phyloP scores from a whole-genome alignment of 2,888 invertebrate species.

The Polyommatus iphigenia region DNA sequence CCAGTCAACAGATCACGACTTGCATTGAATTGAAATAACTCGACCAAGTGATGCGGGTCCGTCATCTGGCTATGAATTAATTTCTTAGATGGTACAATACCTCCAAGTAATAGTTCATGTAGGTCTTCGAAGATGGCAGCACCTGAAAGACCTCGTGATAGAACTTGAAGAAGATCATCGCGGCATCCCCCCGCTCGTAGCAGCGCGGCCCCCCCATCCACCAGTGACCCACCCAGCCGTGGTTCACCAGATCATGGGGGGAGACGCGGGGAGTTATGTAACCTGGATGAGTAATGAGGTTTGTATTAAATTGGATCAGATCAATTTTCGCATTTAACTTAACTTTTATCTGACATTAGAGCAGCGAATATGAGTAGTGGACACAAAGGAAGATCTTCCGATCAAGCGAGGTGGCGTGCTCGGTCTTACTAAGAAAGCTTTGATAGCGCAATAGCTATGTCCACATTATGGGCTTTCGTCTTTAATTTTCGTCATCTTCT shows the following conservation, averaged over 20 bases:
- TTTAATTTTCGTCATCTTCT: no score
- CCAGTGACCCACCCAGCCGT: conserved; percentile 68
- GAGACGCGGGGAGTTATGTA: conserved; percentile 57
- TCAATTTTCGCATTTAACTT: not conserved
- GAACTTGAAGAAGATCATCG: conserved; percentile 59
- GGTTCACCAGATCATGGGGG: conserved; percentile 48
- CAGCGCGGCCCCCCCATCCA: conserved; percentile 68
- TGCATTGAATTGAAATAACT: no score
- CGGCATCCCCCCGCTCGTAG: conserved; percentile 59
- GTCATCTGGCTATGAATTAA: no score
- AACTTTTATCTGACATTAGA: no score
- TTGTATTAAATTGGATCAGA: not conserved
- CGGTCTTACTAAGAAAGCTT: no score
- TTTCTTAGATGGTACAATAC: conserved; percentile 42
- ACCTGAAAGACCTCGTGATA: conserved; percentile 66
- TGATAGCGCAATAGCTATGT: no score
- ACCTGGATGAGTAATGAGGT: conserved; percentile 45
- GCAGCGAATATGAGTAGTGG: no score
- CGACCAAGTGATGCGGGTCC: no score
- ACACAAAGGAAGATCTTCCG: no score
- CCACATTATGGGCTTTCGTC: no score
- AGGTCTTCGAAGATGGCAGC: conserved; percentile 49
- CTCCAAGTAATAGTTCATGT: conserved; percentile 60
- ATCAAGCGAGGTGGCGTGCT: no score
- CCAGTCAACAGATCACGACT: no score